These are phyloP conservation scores for Odocoileus hemionus DNA, from an alignment of 2,113 vertebrate species.

Conservation along the genomic window DNA sequence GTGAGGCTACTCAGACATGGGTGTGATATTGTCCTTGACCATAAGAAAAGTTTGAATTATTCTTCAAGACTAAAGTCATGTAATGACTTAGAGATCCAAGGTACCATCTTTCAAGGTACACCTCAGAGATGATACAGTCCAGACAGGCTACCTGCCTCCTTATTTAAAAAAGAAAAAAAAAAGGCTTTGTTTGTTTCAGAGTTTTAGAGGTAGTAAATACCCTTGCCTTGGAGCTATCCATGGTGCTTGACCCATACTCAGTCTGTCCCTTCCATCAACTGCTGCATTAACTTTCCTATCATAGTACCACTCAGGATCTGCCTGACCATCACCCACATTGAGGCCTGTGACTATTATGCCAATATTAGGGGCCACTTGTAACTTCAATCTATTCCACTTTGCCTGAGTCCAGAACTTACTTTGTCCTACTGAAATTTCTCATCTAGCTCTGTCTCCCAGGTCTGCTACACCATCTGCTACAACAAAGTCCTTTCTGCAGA, in stretches of 20 bases:
- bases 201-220: not conserved
- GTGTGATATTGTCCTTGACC: not conserved
- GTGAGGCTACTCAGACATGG: not conserved
- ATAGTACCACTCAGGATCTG: not conserved
- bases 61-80: not conserved
- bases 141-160: not conserved
- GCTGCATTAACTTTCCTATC: not conserved
- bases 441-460: not conserved
- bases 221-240: slow-evolving; percentile 63
- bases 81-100: not conserved
- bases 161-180: not conserved
- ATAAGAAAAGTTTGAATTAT: not conserved
- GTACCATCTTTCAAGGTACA: not conserved
- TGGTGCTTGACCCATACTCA: slow-evolving; percentile 56
- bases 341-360: not conserved
- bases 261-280: not conserved
- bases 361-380: not conserved
- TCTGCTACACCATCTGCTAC: not conserved
- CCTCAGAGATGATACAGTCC: not conserved
- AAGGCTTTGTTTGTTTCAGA: not conserved
- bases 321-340: not conserved
- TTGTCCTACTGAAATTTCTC: not conserved
- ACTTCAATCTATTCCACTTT: not conserved
- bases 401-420: not conserved
- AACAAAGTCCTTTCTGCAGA: not conserved